Percentiles rank a stretch among this genome's conserved stretches.
Conservation (phyloP, 1,140 invertebrate species). For the Eubasilissa regina region DNA sequence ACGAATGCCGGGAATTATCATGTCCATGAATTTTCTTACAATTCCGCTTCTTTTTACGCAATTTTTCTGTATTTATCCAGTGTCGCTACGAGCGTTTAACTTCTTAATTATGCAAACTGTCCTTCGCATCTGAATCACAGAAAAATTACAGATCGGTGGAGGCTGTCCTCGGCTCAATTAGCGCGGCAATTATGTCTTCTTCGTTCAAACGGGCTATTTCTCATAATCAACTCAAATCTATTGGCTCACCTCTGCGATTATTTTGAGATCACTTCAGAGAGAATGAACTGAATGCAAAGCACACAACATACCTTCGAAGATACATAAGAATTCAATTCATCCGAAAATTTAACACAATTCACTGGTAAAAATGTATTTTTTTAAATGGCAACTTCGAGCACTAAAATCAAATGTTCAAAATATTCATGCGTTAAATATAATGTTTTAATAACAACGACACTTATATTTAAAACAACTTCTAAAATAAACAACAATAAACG, state of each 20-base stretch:
- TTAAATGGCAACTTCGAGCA: too few species aligned
- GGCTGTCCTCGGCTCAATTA: neutral
- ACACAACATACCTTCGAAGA: too few species aligned
- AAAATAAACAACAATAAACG: too few species aligned
- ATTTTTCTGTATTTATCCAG: slow-evolving; percentile 10
- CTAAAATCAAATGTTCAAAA: too few species aligned
- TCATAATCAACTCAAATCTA: slow-evolving; percentile 18
- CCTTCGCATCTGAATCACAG: neutral
- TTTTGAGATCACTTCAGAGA: neutral
- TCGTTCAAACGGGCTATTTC: neutral
- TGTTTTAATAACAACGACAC: too few species aligned
- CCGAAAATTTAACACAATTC: too few species aligned
- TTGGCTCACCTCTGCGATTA: slow-evolving; percentile 26
- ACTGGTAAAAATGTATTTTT: too few species aligned
- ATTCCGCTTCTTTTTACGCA: neutral
- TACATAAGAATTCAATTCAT: too few species aligned
- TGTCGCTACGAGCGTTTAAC: neutral
- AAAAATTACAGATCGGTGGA: too few species aligned
- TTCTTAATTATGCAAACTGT: neutral
- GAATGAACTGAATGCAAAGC: too few species aligned
- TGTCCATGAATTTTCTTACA: slow-evolving; percentile 24
- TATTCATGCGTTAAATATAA: too few species aligned
- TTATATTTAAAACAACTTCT: too few species aligned
- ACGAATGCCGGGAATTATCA: slow-evolving; percentile 21
- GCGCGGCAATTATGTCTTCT: neutral